Base-by-base conservation (phyloP, 1,140 invertebrate species). In the Andricus grossulariae region DNA sequence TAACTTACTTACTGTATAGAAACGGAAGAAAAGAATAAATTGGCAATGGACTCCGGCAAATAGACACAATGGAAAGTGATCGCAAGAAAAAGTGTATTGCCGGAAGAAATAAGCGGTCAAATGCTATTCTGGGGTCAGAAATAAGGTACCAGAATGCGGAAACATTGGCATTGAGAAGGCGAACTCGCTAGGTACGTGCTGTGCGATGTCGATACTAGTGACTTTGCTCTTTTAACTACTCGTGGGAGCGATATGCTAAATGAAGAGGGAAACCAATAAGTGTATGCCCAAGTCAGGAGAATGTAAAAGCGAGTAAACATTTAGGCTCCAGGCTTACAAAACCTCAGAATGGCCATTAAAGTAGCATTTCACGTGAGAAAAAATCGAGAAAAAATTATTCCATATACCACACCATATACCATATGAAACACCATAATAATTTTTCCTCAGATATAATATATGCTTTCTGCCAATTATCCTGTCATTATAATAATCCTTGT, bases 121-220 rank as follows among this genome's bases (percentile, higher is more conserved):
- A 21, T 74, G 77, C 79, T 83, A 80, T 78, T 80, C 72, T 79
- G 19, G 51, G 79, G 78, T 72, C 70, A 82, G 78, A 79, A 80
- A 84, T 84, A 80, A 83, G 81, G 81, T 80, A 80, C 52, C 71
- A 85, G 84, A 86, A 86, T 85, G 83, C 84, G 84, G 85, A 86
- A 86, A 86, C 78, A 84, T 82, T 80, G 77, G 80, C 75, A 81
- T 74, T 25, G 80, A 77, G 76, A 70, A 50, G 54, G 66, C 11
- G 39, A 71, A 18, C 18, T 18, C 25, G 70, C 74, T 72, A 52
- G 70, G 71, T 83, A 81, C 82, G 76, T 81, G 82, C 80, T 57
- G 78, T 82, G 81, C 75, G 76, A 82, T 71, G 74, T 57, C 79
- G 82, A 81, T 78, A 79, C 80, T 76, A 74, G 51, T 50, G 52